Evolutionary conservation across 2,113 vertebrate genomes (phyloP), one percentile per base, ranked within the genome.

Genomic region (Brachyhypopomus occidentalis): DNA sequence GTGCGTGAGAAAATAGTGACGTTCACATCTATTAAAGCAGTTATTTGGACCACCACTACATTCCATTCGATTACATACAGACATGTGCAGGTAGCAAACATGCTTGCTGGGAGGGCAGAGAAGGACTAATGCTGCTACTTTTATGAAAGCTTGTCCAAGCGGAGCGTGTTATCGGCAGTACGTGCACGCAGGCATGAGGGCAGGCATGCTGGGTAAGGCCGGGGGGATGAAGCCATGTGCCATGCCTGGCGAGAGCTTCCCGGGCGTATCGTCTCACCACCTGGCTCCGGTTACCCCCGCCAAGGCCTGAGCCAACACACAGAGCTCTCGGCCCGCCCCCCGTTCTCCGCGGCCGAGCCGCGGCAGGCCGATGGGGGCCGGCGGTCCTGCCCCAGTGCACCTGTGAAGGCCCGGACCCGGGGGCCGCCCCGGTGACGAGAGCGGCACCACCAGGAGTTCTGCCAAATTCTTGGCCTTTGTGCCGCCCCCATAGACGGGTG

Each of bases 391-490:
- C 83, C 77, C 87, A 84, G 63, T 82, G 76, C 34, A 0, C 79
- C 73, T 86, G 88, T 91, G 38, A 70, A 84, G 84, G 84, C 79
- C 87, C 84, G 81, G 34, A 89, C 73, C 82, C 82, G 81, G 48
- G 8, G 3, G 27, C 30, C 14, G 45, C 20, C 5, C 8, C 84
- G 87, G 72, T 77, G 79, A 75, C 69, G 79, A 74, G 5, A 74
- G 64, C 69, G 41, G 64, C 38, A 75, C 59, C 25, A 79, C 86
- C 30, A 85, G 81, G 77, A 80, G 69, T 72, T 86, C 82, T 75
- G 72, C 85, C 75, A 87, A 89, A 89, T 87, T 84, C 14, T 66
- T 75, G 58, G 36, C 11, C 5, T 0, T 82, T 85, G 38, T 23
- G 4, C 22, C 52, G 80, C 84, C 75, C 87, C 83, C 77, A 75